phyloP scores from a whole-genome alignment of 2,888 invertebrate genomes.

The Hirtodrosophila confusa region DNA sequence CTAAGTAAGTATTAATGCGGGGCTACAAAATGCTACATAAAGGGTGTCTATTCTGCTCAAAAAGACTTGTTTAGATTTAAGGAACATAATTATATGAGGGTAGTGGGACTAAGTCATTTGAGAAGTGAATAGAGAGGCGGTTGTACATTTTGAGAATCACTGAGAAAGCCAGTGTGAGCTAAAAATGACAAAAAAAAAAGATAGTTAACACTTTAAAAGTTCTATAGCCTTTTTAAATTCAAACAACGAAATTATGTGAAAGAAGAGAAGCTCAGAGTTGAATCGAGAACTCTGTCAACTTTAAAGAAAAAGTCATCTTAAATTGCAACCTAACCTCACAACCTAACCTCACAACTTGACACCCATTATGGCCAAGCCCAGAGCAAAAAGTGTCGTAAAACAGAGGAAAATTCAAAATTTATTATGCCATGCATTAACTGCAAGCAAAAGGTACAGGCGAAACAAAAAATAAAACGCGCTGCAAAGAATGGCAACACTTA shows the following conservation, averaged over 20 bases:
- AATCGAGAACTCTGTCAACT: background rate
- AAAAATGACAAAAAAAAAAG: too few relatives aligned
- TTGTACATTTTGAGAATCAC: background rate
- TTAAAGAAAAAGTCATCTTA: background rate
- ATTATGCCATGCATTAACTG: slow-evolving; percentile 45
- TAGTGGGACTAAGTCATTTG: background rate
- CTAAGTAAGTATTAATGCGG: slow-evolving; percentile 13
- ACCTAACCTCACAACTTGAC: slow-evolving; percentile 6
- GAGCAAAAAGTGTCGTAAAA: slow-evolving; percentile 26
- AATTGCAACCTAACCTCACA: slow-evolving; percentile 1
- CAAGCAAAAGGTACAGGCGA: slow-evolving; percentile 15
- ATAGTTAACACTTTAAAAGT: too few relatives aligned
- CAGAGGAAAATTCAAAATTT: slow-evolving; percentile 30
- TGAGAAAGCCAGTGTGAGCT: too few relatives aligned
- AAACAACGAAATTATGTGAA: too few relatives aligned
- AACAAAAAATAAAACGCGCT: slow-evolving; percentile 14
- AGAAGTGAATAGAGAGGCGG: slow-evolving; percentile 3
- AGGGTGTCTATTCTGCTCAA: slow-evolving; percentile 25
- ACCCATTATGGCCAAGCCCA: slow-evolving; percentile 21
- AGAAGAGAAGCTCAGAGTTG: too few relatives aligned
- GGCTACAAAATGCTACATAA: slow-evolving; percentile 1
- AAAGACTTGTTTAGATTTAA: slow-evolving; percentile 4
- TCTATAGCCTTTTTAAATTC: too few relatives aligned
- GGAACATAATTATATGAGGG: slow-evolving; percentile 3
- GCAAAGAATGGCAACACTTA: slow-evolving; percentile 49